Base-by-base conservation (phyloP, 1,140 invertebrate species). In the Drosophila bocqueti region DNA sequence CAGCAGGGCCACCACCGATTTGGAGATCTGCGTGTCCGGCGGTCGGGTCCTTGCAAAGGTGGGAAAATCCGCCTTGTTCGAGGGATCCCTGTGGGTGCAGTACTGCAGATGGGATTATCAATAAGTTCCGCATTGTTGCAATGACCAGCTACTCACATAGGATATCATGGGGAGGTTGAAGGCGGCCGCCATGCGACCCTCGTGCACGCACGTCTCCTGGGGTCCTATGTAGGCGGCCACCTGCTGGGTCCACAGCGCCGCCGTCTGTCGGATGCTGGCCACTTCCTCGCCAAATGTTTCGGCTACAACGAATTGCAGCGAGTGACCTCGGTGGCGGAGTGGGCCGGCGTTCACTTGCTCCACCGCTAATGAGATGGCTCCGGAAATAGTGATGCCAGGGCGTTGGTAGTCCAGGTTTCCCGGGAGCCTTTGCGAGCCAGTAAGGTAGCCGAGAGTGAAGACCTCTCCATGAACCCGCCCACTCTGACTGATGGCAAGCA, bases 131-230 rank as follows among this genome's bases (percentile, higher is more conserved):
- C 10, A 6, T 18, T 21, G 18, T 16, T 26, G 21, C 11, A 45
- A 8, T 3, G 6, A 10, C 1, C 3, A 0, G 2, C 11, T 21
- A 95, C 96, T 95, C 93, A 97, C 96, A 86, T 97, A 97, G 67
- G 96, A 97, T 84, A 97, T 96, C 96, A 97, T 97, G 8, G 96
- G 96, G 29, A 99, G 93, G 93, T 99, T 98, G 93, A 99, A 98
- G n/a, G 98, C 96, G 1, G 98, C 97, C 0, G 98, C 98, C 95
- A 99, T 97, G 61, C 96, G 95, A 0, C 97, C 98, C 93, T 99
- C 98, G 92, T 98, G 97, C 2, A 98, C 95, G 93, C 98, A 99
- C 1, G 97, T 98, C 93, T 99, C 98, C 93, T 99, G 98, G 0
- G 98, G 98, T 1, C 98, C 98, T 74, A 99, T 97, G 83, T 97